Base-by-base conservation (phyloP, 2,113 vertebrate genomes). In the Micronycteris hirsuta region DNA sequence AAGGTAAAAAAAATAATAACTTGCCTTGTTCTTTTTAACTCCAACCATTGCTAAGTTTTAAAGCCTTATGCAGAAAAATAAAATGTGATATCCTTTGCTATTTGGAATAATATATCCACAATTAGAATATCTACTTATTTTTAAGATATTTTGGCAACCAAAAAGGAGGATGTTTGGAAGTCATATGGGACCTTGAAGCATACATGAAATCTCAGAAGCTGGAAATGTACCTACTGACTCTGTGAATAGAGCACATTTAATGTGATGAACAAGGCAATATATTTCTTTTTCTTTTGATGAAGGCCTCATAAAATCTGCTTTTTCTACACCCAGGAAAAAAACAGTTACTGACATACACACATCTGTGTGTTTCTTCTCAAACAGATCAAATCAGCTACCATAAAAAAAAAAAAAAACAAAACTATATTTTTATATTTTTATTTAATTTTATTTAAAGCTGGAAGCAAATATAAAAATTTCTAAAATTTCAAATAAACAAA, bases 341-440 rank as follows among this genome's bases (percentile, higher is more conserved):
- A 43, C 20, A 54, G 5, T 24, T 82, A 12, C 1, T 8, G 5
- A 71, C 0, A 38, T 0, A 7, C 4, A 54, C 0, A 36, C 2
- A 33, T 24, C 15, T 81, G 16, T 91, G 3, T 52, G 2, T 7
- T 73, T 84, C 8, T 41, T 93, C 12, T 54, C 28, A 54, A 31
- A 1, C 38, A 70, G 5, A 73, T 83, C 14, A 89, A 86, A 73
- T 41, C 2, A 71, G 1, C 5, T 93, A 47, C 26, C 52, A 77
- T 1, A 61, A 63, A 87, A 76, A n/a, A n/a, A n/a, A n/a, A n/a
- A n/a, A n/a, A n/a, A n/a, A n/a, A n/a, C n/a, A n/a, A n/a, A 71
- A 73, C 8, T 33, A 4, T 33, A 31, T 16, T 86, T 82, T 28
- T 89, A 4, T 16, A 26, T 71, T 80, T 92, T 74, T 15, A 41